Evolutionary conservation across 2,797 vertebrate genomes (phyloP), one percentile per base, ranked within the genome.

Genomic region (Triplophysa bombifrons): DNA sequence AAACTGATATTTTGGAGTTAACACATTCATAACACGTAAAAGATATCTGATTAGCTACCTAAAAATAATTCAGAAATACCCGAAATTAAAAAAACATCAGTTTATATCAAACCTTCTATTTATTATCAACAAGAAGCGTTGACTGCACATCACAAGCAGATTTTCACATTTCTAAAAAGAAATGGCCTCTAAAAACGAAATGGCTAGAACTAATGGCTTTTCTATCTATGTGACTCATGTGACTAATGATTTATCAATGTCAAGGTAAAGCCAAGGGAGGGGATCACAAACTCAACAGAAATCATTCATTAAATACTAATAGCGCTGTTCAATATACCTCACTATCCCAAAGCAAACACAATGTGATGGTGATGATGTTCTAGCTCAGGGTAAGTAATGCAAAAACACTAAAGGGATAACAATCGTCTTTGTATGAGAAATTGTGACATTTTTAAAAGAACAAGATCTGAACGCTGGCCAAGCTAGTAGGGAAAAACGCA

Each of bases 271-370:
- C 4, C 30, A 34, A 50, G 25, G 4, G 5, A 60, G 53, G 64
- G 22, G 10, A 53, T 1, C 30, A 67, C 50, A 67, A 76, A 27
- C n/a, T 12, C 22, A 68, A 68, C 17, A 48, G 25, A 63, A 22
- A 34, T 48, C 3, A 34, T 50, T 69, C 4, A 60, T 50, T 50
- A 64, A 64, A 74, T 50, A 50, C 3, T 46, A 13, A 50, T 48
- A 48, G 27, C 1, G 38, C 38, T 41, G 38, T 41, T 41, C 10
- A 48, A 9, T 25, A 34, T 30, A 30, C 60, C 55, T 77, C 7
- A 4, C 41, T 44, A 60, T 48, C 41, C 75, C 48, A 60, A 13
- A 77, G 41, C 75, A 77, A 76, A 60, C 75, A 77, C 12, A 2
- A 19, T 20, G 27, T 48, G 55, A 72, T 20, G 25, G 16, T 17